These are phyloP conservation scores for Apostichopus parvimensis DNA, from an alignment of 35 echinoderm and acorn worm genomes.

Conservation along the genomic window DNA sequence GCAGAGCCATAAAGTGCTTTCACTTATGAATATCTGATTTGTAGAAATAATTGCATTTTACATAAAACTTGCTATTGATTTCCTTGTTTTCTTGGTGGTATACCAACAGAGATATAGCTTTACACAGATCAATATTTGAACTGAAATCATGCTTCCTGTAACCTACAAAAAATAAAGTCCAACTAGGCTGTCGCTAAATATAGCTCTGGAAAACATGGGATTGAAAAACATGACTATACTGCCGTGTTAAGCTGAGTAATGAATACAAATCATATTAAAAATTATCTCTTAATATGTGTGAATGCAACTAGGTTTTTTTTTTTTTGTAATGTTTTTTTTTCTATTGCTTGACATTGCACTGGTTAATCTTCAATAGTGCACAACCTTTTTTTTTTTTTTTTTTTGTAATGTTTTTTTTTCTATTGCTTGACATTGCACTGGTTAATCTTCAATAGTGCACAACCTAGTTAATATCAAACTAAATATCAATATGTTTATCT, in stretches of 20 bases:
- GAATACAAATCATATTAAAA: constrained; percentile 1
- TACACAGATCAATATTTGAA: constrained; percentile 1
- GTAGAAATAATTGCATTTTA: constrained; percentile 4
- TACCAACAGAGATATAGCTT: not conserved
- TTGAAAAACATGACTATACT: not conserved
- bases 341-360: no score
- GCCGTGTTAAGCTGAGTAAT: not conserved
- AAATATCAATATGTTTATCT: no score
- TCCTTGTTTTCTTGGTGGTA: not conserved
- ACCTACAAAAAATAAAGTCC: not conserved
- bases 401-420: no score
- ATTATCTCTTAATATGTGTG: no score
- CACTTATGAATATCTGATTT: constrained; percentile 11
- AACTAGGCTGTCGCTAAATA: not conserved
- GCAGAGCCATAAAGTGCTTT: not conserved
- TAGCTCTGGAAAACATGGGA: not conserved
- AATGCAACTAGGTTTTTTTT: no score
- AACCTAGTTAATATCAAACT: no score
- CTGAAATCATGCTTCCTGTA: not conserved
- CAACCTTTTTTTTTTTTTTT: no score
- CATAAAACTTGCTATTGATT: constrained; percentile 1
- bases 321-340: no score
- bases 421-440: no score
- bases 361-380: no score
- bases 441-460: no score